Base-by-base conservation (phyloP, 2,113 vertebrate genomes). In the Xenopus laevis region DNA sequence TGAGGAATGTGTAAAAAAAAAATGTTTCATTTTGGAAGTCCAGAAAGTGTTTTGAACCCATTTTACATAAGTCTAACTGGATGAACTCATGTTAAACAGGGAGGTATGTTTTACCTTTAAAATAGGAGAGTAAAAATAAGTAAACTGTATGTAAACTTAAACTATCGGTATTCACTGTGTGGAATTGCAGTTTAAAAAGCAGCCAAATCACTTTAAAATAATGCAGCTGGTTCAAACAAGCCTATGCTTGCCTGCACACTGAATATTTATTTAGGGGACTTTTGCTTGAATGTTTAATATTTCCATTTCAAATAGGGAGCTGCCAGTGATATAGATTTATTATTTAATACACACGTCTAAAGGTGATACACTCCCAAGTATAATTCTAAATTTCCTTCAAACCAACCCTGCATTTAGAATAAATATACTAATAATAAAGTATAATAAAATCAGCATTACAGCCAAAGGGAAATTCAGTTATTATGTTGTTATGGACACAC, bases 191-290 rank as follows among this genome's bases (percentile, higher is more conserved):
- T 16, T 50, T 50, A 50, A 50, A 13, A 50, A 50, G 10, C 58
- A 60, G 30, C 53, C 53, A 18, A n/a, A 13, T 44, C 7, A 7
- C 33, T 70, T 74, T 72, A 16, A 71, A 57, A 74, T 73, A 16
- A 59, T 77, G 2, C 74, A 71, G 71, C 71, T 64, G 71, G 65
- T 79, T 77, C 71, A 77, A 79, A 77, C 13, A 79, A 80, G 78
- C 23, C 58, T 1, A 62, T 2, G 0, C 77, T 40, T 71, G 4
- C 0, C 18, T 40, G 27, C 4, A 61, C 30, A 62, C 13, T 23
- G 66, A 62, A 15, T 55, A 71, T 12, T 3, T 17, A 69, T 4
- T 15, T 65, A 55, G 0, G 23, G 21, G 47, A 59, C 3, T 79
- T 67, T 70, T 40, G 65, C 80, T 1, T 62, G n/a, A 79, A 21